Evolutionary conservation across 2,797 vertebrate genomes (phyloP), one percentile per base, ranked within the genome.

Genomic region (Chelon auratus): DNA sequence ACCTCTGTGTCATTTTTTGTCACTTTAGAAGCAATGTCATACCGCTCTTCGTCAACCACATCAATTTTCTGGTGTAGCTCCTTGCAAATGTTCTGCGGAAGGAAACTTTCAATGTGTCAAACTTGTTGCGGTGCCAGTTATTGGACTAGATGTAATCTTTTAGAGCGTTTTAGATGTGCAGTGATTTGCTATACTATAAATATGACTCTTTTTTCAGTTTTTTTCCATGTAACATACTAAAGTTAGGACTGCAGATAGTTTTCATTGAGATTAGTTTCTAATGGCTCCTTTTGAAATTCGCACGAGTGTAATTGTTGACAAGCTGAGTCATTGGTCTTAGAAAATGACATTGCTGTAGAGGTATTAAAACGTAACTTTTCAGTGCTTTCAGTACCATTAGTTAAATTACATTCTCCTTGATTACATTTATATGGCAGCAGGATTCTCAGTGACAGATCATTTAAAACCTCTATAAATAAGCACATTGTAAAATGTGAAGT

Each of bases 31-130:
- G 65, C 70, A 75, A 94, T 80, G 63, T 95, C 94, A 36, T 95
- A 95, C 26, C 94, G 92, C 12, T 93, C 93, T 64, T 95, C 94
- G 75, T 96, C 95, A 30, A 90, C 81, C 24, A 67, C 68, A 22
- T 95, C 94, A 9, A 93, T 94, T 83, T 94, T 93, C 56, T 91
- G 91, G 76, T 95, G 92, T 3, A 95, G 82, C 51, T 94, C 92
- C 83, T 84, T 93, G 86, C 94, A 95, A 43, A 96, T 73, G 71
- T 71, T 87, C 95, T 96, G 84, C 76, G 69, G 66, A 78, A 9
- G 83, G 33, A 87, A 63, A 59, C 24, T 2, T 53, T 67, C 5
- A 5, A 2, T 61, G 4, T 47, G 67, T 77, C 30, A 62, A 10
- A 57, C 26, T 56, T 0, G 0, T 17, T 33, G 18, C 5, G 55